Evolutionary conservation across 2,113 vertebrate genomes (phyloP).

Genomic region (Lepisosteus oculatus): DNA sequence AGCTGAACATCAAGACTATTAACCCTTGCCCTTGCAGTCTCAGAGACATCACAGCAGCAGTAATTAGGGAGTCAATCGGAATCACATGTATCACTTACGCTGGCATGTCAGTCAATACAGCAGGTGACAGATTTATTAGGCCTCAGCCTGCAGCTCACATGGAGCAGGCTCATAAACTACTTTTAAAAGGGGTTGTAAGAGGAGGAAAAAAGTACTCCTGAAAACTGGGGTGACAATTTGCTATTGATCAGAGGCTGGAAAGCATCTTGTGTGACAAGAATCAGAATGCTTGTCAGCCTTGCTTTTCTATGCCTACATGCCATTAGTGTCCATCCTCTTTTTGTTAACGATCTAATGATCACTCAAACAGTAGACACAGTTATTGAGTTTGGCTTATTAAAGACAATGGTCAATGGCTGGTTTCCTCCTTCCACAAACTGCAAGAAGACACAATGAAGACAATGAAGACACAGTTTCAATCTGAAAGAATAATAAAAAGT

Average conservation of each 20-base stretch:
- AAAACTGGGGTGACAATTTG: slow-evolving; percentile 71
- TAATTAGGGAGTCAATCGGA: slow-evolving; percentile 97
- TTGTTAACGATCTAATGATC: neutral
- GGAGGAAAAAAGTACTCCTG: slow-evolving; percentile 54
- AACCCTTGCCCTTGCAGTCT: slow-evolving; percentile 86
- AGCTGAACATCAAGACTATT: slow-evolving; percentile 87
- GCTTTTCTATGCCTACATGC: neutral
- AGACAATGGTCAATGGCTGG: slow-evolving; percentile 3
- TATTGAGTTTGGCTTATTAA: neutral
- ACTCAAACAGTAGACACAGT: neutral
- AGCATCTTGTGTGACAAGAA: slow-evolving; percentile 36
- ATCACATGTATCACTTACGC: slow-evolving; percentile 89
- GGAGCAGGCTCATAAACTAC: slow-evolving; percentile 83
- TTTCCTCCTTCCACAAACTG: neutral
- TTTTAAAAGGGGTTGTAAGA: slow-evolving; percentile 56
- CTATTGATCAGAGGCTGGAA: slow-evolving; percentile 72
- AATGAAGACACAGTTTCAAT: no score
- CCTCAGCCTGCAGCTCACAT: slow-evolving; percentile 68
- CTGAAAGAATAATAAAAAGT: no score
- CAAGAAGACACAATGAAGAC: no score
- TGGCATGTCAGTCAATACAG: slow-evolving; percentile 80
- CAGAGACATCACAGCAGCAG: slow-evolving; percentile 87
- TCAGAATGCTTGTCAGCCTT: slow-evolving; percentile 4
- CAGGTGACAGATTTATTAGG: slow-evolving; percentile 86
- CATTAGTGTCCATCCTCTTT: neutral